These are phyloP conservation scores for Stomatorhinus walkeri DNA, from an alignment of 2,797 vertebrate species.

Conservation along the genomic window DNA sequence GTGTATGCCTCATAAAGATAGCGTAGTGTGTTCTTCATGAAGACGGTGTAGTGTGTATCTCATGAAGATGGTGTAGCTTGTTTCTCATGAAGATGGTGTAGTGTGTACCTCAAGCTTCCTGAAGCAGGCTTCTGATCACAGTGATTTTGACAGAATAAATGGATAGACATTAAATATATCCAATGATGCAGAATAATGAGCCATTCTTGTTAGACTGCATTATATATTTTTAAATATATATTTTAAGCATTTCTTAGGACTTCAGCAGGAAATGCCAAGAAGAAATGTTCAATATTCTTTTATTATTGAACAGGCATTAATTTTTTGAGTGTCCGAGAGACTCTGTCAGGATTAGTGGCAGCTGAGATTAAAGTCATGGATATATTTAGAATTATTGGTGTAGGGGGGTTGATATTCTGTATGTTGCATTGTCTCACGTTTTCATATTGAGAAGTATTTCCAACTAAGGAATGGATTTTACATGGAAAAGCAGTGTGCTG, in stretches of 20 bases:
- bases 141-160: background rate
- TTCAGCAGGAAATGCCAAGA: background rate
- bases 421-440: background rate
- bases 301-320: slow-evolving; percentile 21
- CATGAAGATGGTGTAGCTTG: background rate
- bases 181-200: background rate
- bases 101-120: background rate
- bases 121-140: background rate
- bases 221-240: background rate
- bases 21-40: background rate
- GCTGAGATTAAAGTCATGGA: slow-evolving; percentile 13
- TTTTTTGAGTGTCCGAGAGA: slow-evolving; percentile 20
- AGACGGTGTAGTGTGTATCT: background rate
- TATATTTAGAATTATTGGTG: background rate
- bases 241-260: background rate
- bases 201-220: background rate
- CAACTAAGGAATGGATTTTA: background rate
- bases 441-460: background rate
- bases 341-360: slow-evolving; percentile 16
- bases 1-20: background rate
- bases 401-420: background rate
- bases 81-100: background rate
- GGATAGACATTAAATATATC: background rate
- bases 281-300: slow-evolving; percentile 19
- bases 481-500: background rate